These are phyloP conservation scores for Dioctria rufipes DNA, from an alignment of 2,888 invertebrate species.

Conservation along the genomic window DNA sequence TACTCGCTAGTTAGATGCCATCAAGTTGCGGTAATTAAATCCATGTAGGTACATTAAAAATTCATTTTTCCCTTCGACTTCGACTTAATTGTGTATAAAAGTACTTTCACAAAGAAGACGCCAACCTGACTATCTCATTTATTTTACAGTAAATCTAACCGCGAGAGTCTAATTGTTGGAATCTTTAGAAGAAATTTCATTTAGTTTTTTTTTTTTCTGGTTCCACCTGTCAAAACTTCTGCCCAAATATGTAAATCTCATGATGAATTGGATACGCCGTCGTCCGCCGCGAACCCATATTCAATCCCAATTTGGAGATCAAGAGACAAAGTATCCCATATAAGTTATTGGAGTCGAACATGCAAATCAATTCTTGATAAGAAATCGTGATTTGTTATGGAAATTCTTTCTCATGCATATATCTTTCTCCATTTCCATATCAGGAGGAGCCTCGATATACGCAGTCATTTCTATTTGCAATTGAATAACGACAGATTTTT, in stretches of 20 bases:
- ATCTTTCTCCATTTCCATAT: constrained; percentile 45
- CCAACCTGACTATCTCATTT: background rate
- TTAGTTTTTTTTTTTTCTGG: background rate
- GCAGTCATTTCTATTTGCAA: constrained; percentile 4
- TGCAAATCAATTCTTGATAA: constrained; percentile 44
- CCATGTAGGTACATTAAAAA: no score
- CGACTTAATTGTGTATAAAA: no score
- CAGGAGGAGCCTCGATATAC: constrained; percentile 3
- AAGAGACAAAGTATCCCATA: constrained; percentile 32
- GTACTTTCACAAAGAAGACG: no score
- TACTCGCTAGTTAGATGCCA: no score
- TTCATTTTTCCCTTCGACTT: no score
- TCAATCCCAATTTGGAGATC: constrained; percentile 34
- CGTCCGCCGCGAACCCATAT: background rate
- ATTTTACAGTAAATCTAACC: background rate
- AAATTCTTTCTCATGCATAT: constrained; percentile 24
- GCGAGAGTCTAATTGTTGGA: constrained; percentile 19
- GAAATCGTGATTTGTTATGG: constrained; percentile 48
- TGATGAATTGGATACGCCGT: constrained; percentile 40
- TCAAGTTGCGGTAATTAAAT: no score
- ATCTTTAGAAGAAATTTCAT: background rate
- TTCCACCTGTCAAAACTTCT: constrained; percentile 35
- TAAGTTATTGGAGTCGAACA: constrained; percentile 43
- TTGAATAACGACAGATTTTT: background rate
- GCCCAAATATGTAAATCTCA: constrained; percentile 43